A percentile compares a stretch with the other conserved stretches of the same genome.
These are phyloP conservation scores for Sebastiscus tertius DNA, from an alignment of 2,797 vertebrate genomes.

Conservation along the genomic window DNA sequence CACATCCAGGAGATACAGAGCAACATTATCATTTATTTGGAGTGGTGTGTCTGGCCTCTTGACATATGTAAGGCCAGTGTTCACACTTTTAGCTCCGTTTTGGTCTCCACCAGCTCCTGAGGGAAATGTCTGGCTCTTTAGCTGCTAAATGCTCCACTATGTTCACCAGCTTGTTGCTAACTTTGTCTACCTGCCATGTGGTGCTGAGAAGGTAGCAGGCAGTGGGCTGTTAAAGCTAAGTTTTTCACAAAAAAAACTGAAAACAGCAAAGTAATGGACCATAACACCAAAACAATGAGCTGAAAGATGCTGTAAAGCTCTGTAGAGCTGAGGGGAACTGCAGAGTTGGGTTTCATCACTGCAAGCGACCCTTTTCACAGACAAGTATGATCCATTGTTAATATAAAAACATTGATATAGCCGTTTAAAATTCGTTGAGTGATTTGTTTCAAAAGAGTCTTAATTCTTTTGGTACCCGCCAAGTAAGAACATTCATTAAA, in stretches of 20 bases:
- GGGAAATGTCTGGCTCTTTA: not conserved
- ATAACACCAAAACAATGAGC: not conserved
- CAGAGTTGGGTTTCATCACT: not conserved
- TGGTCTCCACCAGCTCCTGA: not conserved
- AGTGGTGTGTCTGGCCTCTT: not conserved
- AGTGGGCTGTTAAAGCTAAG: not conserved
- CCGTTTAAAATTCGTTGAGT: not conserved
- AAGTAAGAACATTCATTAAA: not conserved
- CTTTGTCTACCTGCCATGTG: not conserved
- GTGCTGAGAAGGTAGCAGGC: not conserved
- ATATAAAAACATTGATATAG: not conserved
- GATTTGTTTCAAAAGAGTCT: not conserved
- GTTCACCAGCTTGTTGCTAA: not conserved
- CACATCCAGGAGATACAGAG: not conserved
- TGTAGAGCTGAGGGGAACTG: not conserved
- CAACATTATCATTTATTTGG: not conserved
- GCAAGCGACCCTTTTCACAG: not conserved
- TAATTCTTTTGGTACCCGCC: not conserved
- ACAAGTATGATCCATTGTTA: not conserved
- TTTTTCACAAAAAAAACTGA: not conserved
- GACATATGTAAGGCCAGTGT: not conserved
- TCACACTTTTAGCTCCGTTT: not conserved
- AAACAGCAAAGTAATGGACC: not conserved
- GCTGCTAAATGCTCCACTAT: not conserved
- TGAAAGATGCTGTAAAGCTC: not conserved